Evolutionary conservation across 2,113 vertebrate genomes (phyloP), one percentile per base, ranked within the genome.

Genomic region (Mustelus asterias): DNA sequence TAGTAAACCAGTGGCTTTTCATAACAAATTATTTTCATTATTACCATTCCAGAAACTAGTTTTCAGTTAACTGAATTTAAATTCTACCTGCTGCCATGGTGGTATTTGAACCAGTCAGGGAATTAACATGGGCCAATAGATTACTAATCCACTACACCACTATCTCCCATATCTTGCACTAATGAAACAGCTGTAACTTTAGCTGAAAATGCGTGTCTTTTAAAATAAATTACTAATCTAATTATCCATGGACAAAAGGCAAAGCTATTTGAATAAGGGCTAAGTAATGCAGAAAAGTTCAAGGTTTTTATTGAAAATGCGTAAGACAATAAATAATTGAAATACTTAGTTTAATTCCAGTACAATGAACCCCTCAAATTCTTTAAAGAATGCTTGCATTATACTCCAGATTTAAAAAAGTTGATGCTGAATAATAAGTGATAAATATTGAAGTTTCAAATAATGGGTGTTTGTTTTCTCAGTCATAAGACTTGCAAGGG

Each of bases 401-500:
- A 69, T 69, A 16, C 67, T 94, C 65, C 24, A 22, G 48, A 20
- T 90, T 58, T 48, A 90, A 88, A 95, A 83, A 96, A 41, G 48
- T 69, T 29, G 3, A 33, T 93, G 63, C 33, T 60, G 44, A 76
- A 86, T 94, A 80, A 94, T 89, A 13, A 83, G 44, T 76, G 54
- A 48, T 26, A 1, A 0, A 86, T 95, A 96, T 97, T 96, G 96
- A 96, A 72, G 96, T 95, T 96, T 96, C 96, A 96, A 96, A 97
- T 97, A 97, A 97, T 97, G 95, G 20, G 76, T 96, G 44, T 96
- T 96, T 95, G 92, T 63, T 96, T 96, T 70, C 97, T 96, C 94
- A 97, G 97, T 98, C 97, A 98, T 96, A 97, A 97, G 97, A 96
- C 96, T 96, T 96, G 80, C 29, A 95, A 96, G 86, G 96, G 96